phyloP scores from a whole-genome alignment of 2,113 vertebrate genomes.

The Etheostoma cragini region DNA sequence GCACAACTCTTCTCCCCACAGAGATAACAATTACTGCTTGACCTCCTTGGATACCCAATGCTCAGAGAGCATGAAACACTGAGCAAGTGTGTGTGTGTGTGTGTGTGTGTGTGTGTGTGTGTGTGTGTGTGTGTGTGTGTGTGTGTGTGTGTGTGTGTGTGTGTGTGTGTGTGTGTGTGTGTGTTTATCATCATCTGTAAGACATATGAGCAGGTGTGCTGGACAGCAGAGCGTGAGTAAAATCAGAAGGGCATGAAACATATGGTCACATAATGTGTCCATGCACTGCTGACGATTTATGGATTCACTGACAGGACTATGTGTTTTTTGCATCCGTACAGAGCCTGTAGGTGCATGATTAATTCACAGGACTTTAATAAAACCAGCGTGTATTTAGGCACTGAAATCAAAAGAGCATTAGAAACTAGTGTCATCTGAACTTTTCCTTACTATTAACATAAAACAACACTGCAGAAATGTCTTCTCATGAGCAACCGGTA shows the following conservation, averaged over 20 bases:
- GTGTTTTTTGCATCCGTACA: conserved; percentile 17
- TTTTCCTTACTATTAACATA: background rate
- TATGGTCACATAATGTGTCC: conserved; percentile 53
- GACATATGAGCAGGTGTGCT: conserved; percentile 65
- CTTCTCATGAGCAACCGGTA: background rate
- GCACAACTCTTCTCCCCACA: background rate
- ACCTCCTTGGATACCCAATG: conserved; percentile 35
- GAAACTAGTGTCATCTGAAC: conserved; percentile 7
- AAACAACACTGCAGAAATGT: background rate
- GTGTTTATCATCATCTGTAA: conserved; percentile 31
- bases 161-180: conserved; percentile 12
- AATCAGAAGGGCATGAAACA: conserved; percentile 62
- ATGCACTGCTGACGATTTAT: conserved; percentile 52
- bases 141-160: background rate
- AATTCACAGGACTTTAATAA: conserved; percentile 38
- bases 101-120: conserved; percentile 1
- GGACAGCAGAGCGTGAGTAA: conserved; percentile 43
- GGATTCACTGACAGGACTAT: conserved; percentile 30
- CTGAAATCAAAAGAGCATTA: conserved; percentile 9
- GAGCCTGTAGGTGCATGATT: conserved; percentile 19
- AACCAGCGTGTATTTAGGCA: conserved; percentile 7
- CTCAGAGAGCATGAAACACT: conserved; percentile 49
- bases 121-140: conserved; percentile 7
- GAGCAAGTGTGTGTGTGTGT: background rate
- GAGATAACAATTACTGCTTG: conserved; percentile 6